Evolutionary conservation across 1,140 invertebrate genomes (phyloP), one percentile per base, ranked within the genome.

Genomic region (Zaprionus ornatus): DNA sequence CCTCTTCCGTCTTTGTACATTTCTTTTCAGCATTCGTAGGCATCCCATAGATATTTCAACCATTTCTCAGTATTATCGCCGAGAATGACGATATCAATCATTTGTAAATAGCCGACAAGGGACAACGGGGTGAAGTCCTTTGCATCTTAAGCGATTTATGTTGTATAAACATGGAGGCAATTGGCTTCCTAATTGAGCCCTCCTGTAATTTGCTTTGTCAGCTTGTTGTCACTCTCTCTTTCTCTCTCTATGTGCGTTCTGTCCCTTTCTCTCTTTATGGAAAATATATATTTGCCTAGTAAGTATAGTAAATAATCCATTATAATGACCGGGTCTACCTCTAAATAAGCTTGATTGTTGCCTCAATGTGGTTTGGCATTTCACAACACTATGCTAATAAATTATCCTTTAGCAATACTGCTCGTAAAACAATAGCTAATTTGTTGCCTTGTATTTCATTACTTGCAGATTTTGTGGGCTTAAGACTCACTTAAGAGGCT

Each of bases 121-220:
- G 37, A 63, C 61, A 65, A 19, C 59, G 25, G 32, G 29, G 29
- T 48, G 40, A 42, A 37, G 17, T 66, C 52, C 27, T 70, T 57
- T 65, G 48, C 61, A 72, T 76, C 77, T 85, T 71, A 66, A 74
- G 61, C 54, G 67, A 79, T 74, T 66, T 74, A 55, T 66, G 57
- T 19, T 76, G 35, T 55, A 71, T 71, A 60, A 74, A 77, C 65
- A 57, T 69, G 42, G 45, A 70, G 37, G 54, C 75, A 67, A 73
- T 65, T 70, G 80, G 23, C 40, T 79, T 67, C 25, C 74, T 87
- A 87, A 87, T 82, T 85, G 71, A 66, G 40, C 35, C 9, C 54
- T 27, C 42, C 23, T 52, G 15, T 15, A 45, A 74, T 68, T 55
- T 42, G 48, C 42, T 55, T 77, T 67, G 64, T 9, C 40, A 9